Evolutionary conservation across 2,797 vertebrate species (phyloP).

Genomic region (Gallirallus australis): DNA sequence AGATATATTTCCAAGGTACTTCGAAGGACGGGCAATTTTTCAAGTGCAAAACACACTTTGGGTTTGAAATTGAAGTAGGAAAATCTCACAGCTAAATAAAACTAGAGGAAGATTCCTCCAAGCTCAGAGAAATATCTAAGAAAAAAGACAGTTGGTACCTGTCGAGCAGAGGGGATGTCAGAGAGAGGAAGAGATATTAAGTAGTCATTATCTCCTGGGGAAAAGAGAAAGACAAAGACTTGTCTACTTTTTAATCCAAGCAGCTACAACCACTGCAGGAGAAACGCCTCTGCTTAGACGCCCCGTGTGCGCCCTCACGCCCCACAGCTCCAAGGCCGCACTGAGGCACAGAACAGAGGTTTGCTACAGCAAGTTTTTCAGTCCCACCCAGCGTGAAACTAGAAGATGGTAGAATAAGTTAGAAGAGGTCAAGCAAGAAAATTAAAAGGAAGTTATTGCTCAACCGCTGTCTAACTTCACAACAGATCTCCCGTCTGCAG

Average conservation of each 20-base stretch:
- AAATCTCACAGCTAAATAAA: background rate
- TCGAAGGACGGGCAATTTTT: background rate
- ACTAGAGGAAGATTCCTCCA: background rate
- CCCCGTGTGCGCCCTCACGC: background rate
- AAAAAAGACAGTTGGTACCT: constrained; percentile 38
- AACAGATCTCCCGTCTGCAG: fast-evolving
- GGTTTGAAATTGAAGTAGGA: background rate
- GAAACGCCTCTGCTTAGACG: fast-evolving
- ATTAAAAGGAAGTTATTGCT: background rate
- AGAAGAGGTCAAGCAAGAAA: background rate
- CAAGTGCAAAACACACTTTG: background rate
- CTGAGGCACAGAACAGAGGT: background rate
- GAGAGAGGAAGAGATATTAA: constrained; percentile 26
- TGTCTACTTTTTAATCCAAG: background rate
- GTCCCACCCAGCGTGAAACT: fast-evolving
- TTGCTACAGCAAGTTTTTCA: background rate
- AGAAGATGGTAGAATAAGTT: fast-evolving
- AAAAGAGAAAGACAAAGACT: constrained; percentile 39
- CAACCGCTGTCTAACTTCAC: background rate
- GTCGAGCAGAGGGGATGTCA: constrained; percentile 14
- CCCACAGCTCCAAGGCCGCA: background rate
- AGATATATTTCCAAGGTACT: background rate
- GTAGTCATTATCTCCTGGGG: constrained; percentile 43
- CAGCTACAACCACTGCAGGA: background rate
- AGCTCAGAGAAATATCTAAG: background rate